phyloP scores from a whole-genome alignment of 2,113 vertebrate species.

The Elachura formosa region DNA sequence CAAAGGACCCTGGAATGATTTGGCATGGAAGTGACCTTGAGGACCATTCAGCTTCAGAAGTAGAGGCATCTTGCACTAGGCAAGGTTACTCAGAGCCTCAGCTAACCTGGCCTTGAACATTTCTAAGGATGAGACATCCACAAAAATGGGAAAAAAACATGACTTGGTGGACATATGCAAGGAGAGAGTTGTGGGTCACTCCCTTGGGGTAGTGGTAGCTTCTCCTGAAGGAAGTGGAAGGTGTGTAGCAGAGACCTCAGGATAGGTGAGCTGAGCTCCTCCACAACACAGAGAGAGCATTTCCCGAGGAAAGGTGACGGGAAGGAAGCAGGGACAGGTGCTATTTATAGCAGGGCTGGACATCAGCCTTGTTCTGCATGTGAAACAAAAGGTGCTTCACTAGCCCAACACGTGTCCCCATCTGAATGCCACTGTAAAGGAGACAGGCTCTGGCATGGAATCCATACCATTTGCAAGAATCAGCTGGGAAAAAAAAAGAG shows the following conservation, averaged over 20 bases:
- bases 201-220: background rate
- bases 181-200: background rate
- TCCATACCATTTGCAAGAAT: accelerated
- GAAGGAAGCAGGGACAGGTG: background rate
- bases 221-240: background rate
- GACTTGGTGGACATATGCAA: accelerated
- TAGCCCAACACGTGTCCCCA: background rate
- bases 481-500: accelerated
- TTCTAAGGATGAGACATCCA: background rate
- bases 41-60: background rate
- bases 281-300: background rate
- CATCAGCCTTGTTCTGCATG: accelerated
- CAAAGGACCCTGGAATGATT: too few relatives aligned
- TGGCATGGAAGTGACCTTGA: background rate
- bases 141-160: background rate
- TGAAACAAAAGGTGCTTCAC: background rate
- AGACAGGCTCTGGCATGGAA: accelerated
- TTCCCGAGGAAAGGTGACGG: background rate
- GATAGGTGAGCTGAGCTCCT: background rate
- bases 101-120: background rate
- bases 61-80: background rate
- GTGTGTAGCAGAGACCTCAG: background rate
- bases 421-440: background rate
- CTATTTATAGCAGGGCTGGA: background rate
- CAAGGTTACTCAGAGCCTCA: background rate